phyloP scores from a whole-genome alignment of 37 sponge, comb jelly and placozoan genomes.

The Cladorhizidae sp. region DNA sequence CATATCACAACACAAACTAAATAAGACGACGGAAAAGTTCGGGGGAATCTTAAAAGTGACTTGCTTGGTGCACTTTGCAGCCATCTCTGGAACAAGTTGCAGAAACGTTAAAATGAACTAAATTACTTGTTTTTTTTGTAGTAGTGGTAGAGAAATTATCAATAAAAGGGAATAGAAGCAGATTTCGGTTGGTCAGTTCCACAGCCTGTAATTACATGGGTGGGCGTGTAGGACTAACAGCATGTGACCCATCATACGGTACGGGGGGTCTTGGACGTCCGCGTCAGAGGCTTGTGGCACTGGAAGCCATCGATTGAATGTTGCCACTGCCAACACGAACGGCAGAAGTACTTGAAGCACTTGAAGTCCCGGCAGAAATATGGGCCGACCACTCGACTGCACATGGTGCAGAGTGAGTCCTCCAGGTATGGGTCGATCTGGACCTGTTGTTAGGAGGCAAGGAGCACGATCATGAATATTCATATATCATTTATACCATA shows the following conservation, averaged over 20 bases:
- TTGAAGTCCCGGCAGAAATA: slow-evolving; percentile 95
- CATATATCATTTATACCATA: too few relatives aligned
- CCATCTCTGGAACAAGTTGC: too few relatives aligned
- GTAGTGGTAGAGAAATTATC: too few relatives aligned
- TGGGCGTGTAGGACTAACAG: slow-evolving; percentile 18
- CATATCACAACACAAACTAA: too few relatives aligned
- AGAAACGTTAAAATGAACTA: too few relatives aligned
- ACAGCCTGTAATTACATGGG: background rate
- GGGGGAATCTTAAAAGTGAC: too few relatives aligned
- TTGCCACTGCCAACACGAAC: slow-evolving; percentile 98
- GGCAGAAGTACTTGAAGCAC: slow-evolving; percentile 99
- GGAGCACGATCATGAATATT: too few relatives aligned
- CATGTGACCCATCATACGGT: slow-evolving; percentile 61
- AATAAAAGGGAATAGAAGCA: too few relatives aligned
- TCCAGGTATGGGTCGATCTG: slow-evolving; percentile 98
- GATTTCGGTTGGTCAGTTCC: background rate
- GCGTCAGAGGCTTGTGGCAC: slow-evolving; percentile 88
- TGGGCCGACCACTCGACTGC: slow-evolving; percentile 90
- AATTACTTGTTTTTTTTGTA: too few relatives aligned
- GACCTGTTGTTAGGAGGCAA: too few relatives aligned
- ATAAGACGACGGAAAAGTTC: too few relatives aligned
- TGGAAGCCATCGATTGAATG: slow-evolving; percentile 90
- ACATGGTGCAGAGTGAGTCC: slow-evolving; percentile 94
- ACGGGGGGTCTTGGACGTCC: slow-evolving; percentile 77
- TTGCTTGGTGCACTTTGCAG: too few relatives aligned